These are phyloP conservation scores for Chaunax sp. DNA, from an alignment of 2,797 vertebrate species.

Conservation along the genomic window DNA sequence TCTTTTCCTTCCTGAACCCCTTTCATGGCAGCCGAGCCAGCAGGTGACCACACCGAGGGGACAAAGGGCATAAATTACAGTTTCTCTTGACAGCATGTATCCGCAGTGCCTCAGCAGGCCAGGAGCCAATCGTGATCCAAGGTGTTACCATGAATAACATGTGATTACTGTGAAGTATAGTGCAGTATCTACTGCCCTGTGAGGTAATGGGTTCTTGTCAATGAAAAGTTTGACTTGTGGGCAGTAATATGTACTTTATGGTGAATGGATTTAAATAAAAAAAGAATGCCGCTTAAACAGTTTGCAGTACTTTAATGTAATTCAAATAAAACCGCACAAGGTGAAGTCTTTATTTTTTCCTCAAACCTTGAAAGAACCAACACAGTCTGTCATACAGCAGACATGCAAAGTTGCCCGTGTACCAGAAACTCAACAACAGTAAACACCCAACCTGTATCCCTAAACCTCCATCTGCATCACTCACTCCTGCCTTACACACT, in stretches of 20 bases:
- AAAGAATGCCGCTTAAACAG: no score
- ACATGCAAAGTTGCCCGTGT: constrained; percentile 4
- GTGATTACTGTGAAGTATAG: not conserved
- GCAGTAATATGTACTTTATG: not conserved
- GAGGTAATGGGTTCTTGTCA: not conserved
- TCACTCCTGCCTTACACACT: constrained; percentile 25
- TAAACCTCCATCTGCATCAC: not conserved
- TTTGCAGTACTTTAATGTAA: no score
- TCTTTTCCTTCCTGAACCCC: not conserved
- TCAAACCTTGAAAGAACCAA: not conserved
- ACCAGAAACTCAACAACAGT: not conserved
- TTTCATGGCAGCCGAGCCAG: constrained; percentile 23
- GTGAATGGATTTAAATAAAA: not conserved
- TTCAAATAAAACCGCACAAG: not conserved
- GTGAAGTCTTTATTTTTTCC: no score
- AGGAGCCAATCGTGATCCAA: constrained; percentile 14
- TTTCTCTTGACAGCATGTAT: constrained; percentile 46
- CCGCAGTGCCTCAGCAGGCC: not conserved
- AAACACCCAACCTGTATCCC: not conserved
- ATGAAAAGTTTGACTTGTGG: constrained; percentile 2
- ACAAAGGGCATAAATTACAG: constrained; percentile 28
- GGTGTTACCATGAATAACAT: constrained; percentile 20
- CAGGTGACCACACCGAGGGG: constrained; percentile 27
- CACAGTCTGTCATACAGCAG: not conserved
- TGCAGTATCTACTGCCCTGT: not conserved